Conservation (phyloP, 1,140 invertebrate species). For the Chrysomallon squamiferum region DNA sequence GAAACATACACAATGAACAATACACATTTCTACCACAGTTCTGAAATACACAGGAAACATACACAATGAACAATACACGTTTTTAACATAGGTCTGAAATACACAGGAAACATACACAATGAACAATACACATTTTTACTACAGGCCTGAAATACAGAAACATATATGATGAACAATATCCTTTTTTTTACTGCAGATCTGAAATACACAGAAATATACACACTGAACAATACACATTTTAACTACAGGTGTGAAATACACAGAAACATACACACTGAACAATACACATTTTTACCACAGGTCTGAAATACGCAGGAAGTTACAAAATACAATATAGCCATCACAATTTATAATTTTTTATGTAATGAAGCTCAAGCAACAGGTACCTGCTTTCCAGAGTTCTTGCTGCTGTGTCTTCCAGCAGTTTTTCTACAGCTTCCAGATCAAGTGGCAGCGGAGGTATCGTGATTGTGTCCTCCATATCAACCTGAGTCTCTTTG, state of each 20-base stretch:
- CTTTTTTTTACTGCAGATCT: neutral
- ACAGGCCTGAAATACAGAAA: conserved; percentile 51
- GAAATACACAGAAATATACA: neutral
- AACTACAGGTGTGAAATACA: conserved; percentile 55
- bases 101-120: neutral
- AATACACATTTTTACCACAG: neutral
- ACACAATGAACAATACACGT: neutral
- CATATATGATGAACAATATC: neutral
- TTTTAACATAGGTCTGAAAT: neutral
- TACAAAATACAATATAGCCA: too few species aligned
- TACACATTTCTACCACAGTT: neutral
- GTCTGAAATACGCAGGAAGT: neutral
- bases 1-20: neutral
- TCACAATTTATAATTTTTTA: too few species aligned
- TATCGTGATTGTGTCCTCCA: conserved; percentile 27
- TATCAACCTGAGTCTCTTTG: conserved; percentile 36
- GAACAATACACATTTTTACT: conserved; percentile 36
- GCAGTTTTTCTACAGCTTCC: conserved; percentile 47
- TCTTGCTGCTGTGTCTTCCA: conserved; percentile 48
- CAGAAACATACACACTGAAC: neutral
- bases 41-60: neutral
- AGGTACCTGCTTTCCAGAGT: conserved; percentile 57
- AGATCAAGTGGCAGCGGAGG: conserved; percentile 54
- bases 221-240: conserved; percentile 21
- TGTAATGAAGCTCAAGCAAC: too few species aligned